A percentile compares a stretch with the other conserved stretches of the same genome.
These are phyloP conservation scores for Noctua janthe DNA, from an alignment of 2,888 invertebrate genomes.

Conservation along the genomic window DNA sequence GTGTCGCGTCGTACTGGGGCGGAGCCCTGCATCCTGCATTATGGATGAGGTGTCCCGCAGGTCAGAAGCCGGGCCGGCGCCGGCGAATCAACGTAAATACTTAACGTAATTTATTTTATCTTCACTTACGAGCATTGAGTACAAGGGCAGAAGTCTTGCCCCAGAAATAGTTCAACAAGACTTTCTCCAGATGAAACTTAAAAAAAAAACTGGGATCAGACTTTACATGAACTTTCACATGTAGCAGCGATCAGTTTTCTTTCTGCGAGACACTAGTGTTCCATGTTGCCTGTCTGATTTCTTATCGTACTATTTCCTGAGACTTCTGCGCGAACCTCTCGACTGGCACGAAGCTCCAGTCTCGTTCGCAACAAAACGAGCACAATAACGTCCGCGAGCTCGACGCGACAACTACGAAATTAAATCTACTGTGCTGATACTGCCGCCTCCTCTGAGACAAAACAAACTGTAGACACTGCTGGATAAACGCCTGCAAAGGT, in stretches of 20 bases:
- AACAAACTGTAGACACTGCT: not conserved
- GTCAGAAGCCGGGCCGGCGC: constrained; percentile 18
- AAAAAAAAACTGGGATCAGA: not conserved
- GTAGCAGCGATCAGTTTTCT: not conserved
- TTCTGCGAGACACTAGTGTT: not conserved
- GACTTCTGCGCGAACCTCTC: constrained; percentile 16
- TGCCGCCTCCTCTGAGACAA: not conserved
- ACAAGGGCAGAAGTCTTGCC: constrained; percentile 10
- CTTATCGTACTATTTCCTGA: not conserved
- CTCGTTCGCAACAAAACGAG: constrained; percentile 1
- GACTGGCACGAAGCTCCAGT: not conserved
- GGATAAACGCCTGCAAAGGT: not conserved
- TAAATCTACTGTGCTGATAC: constrained; percentile 34
- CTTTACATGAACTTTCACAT: not conserved
- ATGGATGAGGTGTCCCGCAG: constrained; percentile 49
- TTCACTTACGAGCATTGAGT: not conserved
- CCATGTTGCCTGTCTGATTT: not conserved
- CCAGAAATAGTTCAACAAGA: not conserved
- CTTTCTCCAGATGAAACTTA: not conserved
- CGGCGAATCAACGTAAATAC: not conserved
- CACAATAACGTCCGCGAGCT: not conserved
- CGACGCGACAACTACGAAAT: constrained; percentile 33
- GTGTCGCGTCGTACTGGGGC: not conserved
- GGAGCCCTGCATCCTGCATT: constrained; percentile 37
- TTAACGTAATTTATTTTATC: constrained; percentile 52